Conservation (phyloP, 2,888 invertebrate species). For the Odontomyia ornata region DNA sequence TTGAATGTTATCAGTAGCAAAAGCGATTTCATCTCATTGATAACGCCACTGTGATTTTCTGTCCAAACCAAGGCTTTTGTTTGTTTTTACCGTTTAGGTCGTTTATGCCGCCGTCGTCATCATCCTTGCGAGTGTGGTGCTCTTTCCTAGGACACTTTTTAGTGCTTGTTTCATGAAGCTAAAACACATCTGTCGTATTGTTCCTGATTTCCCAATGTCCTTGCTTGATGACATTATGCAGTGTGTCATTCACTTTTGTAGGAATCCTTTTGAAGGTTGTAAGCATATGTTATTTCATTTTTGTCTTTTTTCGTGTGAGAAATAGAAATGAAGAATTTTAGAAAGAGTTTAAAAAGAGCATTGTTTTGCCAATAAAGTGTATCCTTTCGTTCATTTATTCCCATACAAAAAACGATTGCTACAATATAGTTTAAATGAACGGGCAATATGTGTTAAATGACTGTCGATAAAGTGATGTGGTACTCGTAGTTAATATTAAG, state of each 20-base stretch:
- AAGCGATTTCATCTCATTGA: conserved; percentile 49
- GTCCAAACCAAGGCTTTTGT: conserved; percentile 47
- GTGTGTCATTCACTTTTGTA: conserved; percentile 35
- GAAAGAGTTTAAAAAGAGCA: too few species aligned
- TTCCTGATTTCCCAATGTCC: conserved; percentile 35
- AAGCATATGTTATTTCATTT: not conserved
- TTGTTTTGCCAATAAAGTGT: too few species aligned
- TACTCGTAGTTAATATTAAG: too few species aligned
- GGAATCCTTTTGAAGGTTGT: not conserved
- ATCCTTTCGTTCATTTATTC: too few species aligned
- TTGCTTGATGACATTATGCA: conserved; percentile 38
- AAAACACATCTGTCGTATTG: conserved; percentile 44
- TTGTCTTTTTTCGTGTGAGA: conserved; percentile 1
- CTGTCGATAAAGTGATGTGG: too few species aligned
- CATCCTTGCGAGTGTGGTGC: conserved; percentile 26
- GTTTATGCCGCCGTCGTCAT: conserved; percentile 36
- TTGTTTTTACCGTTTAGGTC: conserved; percentile 43
- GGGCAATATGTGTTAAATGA: too few species aligned
- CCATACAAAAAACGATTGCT: too few species aligned
- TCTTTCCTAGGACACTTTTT: conserved; percentile 39
- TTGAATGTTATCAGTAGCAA: conserved; percentile 48
- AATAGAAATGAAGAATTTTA: too few species aligned
- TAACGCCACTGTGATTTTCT: conserved; percentile 49
- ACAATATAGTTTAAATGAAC: too few species aligned
- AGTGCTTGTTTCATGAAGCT: not conserved